phyloP scores from a whole-genome alignment of 2,888 invertebrate species.

The Sisyra nigra region DNA sequence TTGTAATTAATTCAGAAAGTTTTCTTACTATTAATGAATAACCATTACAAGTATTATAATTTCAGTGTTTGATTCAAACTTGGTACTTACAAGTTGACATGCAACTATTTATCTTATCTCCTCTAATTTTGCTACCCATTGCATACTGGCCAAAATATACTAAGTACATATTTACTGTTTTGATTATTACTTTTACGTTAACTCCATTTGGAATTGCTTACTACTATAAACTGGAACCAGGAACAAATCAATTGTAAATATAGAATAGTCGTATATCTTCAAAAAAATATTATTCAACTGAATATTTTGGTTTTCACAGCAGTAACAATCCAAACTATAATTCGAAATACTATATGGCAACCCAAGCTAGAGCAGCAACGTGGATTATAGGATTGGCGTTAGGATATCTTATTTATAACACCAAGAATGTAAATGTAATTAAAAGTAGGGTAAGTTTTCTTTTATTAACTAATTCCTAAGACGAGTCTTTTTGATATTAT shows the following conservation, averaged over 20 bases:
- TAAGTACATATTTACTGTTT: constrained; percentile 13
- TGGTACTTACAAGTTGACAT: constrained; percentile 26
- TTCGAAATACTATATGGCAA: neutral
- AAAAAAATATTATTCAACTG: no score
- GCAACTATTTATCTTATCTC: constrained; percentile 23
- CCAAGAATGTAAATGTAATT: no score
- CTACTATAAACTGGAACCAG: no score
- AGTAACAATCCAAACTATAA: neutral
- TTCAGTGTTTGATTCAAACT: constrained; percentile 18
- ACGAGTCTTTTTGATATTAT: no score
- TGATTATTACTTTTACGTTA: constrained; percentile 16
- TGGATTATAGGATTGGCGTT: neutral
- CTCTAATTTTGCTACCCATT: constrained; percentile 21
- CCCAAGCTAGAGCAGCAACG: neutral
- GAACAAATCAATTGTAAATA: no score
- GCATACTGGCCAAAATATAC: constrained; percentile 15
- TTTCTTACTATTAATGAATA: no score
- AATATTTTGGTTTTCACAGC: no score
- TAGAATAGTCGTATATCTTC: no score
- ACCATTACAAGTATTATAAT: neutral
- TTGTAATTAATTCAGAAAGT: neutral
- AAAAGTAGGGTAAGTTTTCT: no score
- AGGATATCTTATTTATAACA: constrained; percentile 1
- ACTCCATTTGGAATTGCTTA: constrained; percentile 16
- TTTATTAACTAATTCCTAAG: no score